Conservation (phyloP, 2,888 invertebrate genomes). For the Cryptosula pallasiana region DNA sequence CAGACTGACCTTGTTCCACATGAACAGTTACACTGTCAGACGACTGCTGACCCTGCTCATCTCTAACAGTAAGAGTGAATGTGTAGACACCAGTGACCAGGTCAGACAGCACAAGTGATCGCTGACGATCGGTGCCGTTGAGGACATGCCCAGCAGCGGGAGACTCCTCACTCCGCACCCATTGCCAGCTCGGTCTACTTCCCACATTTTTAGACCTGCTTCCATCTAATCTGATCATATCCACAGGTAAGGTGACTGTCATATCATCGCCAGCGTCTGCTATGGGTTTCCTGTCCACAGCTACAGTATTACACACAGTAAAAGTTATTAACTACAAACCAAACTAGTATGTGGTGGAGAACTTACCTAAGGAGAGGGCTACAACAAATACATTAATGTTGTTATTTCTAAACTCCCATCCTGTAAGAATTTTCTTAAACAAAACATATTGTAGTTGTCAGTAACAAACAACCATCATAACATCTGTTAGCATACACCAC, state of each 20-base stretch:
- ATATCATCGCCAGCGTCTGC: conserved; percentile 84
- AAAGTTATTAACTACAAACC: too few relatives aligned
- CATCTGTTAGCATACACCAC: too few relatives aligned
- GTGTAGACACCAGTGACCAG: conserved; percentile 80
- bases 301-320: too few relatives aligned
- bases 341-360: too few relatives aligned
- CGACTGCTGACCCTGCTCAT: conserved; percentile 78
- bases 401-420: too few relatives aligned
- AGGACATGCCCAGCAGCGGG: conserved; percentile 78
- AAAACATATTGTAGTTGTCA: too few relatives aligned
- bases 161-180: conserved; percentile 66
- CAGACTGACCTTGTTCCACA: conserved; percentile 67
- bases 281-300: conserved; percentile 63
- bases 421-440: too few relatives aligned
- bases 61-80: conserved; percentile 80
- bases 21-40: conserved; percentile 78
- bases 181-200: conserved; percentile 74
- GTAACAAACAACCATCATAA: too few relatives aligned
- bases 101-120: conserved; percentile 76
- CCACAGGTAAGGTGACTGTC: conserved; percentile 68
- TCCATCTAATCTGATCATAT: conserved; percentile 75
- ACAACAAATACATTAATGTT: too few relatives aligned
- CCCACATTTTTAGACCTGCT: conserved; percentile 80
- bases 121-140: conserved; percentile 68
- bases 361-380: too few relatives aligned